phyloP scores from a whole-genome alignment of 2,888 invertebrate species.

The Gisinianus flammeolus region DNA sequence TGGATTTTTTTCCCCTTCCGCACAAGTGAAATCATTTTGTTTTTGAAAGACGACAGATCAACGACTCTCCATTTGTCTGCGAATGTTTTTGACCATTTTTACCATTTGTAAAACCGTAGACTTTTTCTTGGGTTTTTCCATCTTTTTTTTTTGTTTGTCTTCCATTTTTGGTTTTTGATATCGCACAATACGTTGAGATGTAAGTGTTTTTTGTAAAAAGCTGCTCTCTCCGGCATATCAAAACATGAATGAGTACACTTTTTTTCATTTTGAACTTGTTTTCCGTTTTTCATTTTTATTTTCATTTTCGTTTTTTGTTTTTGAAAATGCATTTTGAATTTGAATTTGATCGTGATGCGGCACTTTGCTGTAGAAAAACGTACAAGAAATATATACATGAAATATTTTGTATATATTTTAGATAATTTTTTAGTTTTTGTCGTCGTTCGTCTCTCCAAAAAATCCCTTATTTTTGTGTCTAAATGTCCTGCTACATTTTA shows the following conservation, averaged over 20 bases:
- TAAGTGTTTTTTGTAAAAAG: slow-evolving; percentile 6
- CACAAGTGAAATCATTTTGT: slow-evolving; percentile 17
- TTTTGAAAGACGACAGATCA: slow-evolving; percentile 44
- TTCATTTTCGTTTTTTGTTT: background rate
- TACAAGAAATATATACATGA: slow-evolving; percentile 1
- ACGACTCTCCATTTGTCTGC: slow-evolving; percentile 18
- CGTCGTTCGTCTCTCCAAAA: background rate
- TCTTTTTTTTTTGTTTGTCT: background rate
- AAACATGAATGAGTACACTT: background rate
- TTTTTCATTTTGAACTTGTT: background rate
- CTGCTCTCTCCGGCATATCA: background rate
- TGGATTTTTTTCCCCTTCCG: background rate
- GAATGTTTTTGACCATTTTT: slow-evolving; percentile 9
- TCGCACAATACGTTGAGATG: background rate
- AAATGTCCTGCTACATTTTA: background rate
- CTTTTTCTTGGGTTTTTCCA: slow-evolving; percentile 1
- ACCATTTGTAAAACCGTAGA: background rate
- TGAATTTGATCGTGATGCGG: background rate
- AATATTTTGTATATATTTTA: background rate
- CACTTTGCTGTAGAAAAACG: background rate
- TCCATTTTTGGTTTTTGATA: slow-evolving; percentile 24
- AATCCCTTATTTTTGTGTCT: slow-evolving; percentile 15
- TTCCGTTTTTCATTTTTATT: background rate
- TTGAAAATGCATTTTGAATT: slow-evolving; percentile 9
- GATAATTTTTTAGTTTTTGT: slow-evolving; percentile 12